Conservation (phyloP, 1,140 invertebrate species). For the Rhopalosiphum maidis region DNA sequence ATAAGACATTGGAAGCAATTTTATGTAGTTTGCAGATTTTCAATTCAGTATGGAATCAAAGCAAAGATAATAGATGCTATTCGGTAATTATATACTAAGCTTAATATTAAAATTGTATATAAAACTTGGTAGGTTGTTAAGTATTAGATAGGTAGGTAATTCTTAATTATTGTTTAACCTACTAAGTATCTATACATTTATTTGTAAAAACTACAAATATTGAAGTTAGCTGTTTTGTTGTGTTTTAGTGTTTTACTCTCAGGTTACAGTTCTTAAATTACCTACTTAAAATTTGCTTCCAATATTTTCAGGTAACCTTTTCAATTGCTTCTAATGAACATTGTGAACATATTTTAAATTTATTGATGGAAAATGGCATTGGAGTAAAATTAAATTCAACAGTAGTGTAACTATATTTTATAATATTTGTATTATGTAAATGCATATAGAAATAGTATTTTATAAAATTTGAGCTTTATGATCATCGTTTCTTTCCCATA, state of each 20-base stretch:
- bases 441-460: not conserved
- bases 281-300: not conserved
- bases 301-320: constrained; percentile 58
- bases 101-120: not conserved
- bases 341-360: constrained; percentile 58
- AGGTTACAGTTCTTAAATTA: not conserved
- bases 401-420: constrained; percentile 56
- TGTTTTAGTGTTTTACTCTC: not conserved
- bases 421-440: not conserved
- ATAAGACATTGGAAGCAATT: constrained; percentile 25
- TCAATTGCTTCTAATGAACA: constrained; percentile 51
- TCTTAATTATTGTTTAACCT: too few relatives aligned
- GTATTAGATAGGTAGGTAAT: too few relatives aligned
- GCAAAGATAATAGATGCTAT: constrained; percentile 37
- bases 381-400: constrained; percentile 58
- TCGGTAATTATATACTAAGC: constrained; percentile 32
- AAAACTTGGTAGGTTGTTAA: not conserved
- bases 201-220: not conserved
- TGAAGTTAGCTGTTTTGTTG: not conserved
- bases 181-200: too few relatives aligned
- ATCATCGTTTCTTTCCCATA: too few relatives aligned
- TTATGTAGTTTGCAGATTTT: constrained; percentile 36
- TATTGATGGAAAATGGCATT: constrained; percentile 58
- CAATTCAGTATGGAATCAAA: constrained; percentile 30
- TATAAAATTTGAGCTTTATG: too few relatives aligned